Conservation (phyloP, 2,113 vertebrate genomes). For the Pithys albifrons region DNA sequence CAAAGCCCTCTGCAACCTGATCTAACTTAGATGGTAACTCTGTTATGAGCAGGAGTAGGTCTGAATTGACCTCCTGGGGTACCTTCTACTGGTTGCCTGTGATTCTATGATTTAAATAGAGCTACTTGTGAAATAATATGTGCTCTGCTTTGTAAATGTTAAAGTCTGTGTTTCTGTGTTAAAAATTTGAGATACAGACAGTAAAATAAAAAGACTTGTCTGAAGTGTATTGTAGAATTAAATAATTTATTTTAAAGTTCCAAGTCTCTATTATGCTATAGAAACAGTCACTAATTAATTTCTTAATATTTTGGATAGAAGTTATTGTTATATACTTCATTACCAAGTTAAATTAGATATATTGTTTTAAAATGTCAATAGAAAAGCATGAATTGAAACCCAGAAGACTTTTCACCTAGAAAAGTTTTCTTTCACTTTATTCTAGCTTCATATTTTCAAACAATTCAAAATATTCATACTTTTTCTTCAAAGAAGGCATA, state of each 20-base stretch:
- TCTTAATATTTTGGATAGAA: background rate
- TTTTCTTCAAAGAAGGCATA: background rate
- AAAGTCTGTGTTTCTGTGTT: background rate
- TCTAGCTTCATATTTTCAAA: background rate
- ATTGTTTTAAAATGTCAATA: background rate
- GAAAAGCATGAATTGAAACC: background rate
- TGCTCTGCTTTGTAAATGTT: background rate
- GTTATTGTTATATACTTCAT: background rate
- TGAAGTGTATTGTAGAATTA: background rate
- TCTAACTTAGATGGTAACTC: background rate
- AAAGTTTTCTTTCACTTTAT: slow-evolving; percentile 3
- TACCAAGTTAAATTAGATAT: background rate
- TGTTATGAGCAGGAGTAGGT: background rate
- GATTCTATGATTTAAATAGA: background rate
- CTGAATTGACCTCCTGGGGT: background rate
- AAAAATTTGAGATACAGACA: background rate
- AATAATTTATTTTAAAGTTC: background rate
- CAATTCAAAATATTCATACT: background rate
- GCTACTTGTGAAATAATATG: background rate
- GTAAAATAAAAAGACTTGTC: background rate
- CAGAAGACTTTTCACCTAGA: background rate
- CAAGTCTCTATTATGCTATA: background rate
- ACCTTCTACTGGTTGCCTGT: background rate
- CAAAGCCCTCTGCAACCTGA: background rate
- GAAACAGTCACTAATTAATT: background rate